Evolutionary conservation across 2,797 vertebrate species (phyloP).

Genomic region (Rhinophrynus dorsalis): DNA sequence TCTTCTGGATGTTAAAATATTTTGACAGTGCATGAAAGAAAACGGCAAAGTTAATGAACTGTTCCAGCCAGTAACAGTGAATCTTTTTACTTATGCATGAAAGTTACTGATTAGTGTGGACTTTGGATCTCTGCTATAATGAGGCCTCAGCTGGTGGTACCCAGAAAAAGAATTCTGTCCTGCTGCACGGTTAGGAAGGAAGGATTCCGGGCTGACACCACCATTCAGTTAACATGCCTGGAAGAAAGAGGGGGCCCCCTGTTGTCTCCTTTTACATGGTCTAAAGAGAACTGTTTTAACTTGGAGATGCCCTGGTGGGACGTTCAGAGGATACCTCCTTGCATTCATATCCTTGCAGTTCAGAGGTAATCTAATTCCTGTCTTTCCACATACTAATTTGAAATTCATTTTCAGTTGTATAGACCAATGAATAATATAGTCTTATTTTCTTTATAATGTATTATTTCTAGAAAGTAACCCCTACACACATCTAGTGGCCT

Average conservation of each 20-base stretch:
- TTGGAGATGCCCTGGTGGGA: conserved; percentile 13
- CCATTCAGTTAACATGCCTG: conserved; percentile 27
- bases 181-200: not conserved
- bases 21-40: conserved; percentile 63
- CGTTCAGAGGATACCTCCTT: not conserved
- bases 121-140: conserved; percentile 36
- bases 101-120: conserved; percentile 49
- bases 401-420: conserved; percentile 5
- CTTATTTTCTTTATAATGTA: not conserved
- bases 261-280: conserved; percentile 21
- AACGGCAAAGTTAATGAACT: conserved; percentile 61
- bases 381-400: not conserved
- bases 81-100: conserved; percentile 61
- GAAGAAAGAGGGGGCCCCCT: not conserved
- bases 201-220: not conserved
- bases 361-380: conserved; percentile 6
- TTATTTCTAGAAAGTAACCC: no score
- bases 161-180: conserved; percentile 14
- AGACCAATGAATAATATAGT: not conserved
- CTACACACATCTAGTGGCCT: no score
- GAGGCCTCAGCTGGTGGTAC: conserved; percentile 44
- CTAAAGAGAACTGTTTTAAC: conserved; percentile 35
- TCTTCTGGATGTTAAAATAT: conserved; percentile 63
- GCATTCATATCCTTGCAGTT: conserved; percentile 2
- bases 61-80: conserved; percentile 58